phyloP scores from a whole-genome alignment of 2,888 invertebrate genomes.

The Nysson spinosus region DNA sequence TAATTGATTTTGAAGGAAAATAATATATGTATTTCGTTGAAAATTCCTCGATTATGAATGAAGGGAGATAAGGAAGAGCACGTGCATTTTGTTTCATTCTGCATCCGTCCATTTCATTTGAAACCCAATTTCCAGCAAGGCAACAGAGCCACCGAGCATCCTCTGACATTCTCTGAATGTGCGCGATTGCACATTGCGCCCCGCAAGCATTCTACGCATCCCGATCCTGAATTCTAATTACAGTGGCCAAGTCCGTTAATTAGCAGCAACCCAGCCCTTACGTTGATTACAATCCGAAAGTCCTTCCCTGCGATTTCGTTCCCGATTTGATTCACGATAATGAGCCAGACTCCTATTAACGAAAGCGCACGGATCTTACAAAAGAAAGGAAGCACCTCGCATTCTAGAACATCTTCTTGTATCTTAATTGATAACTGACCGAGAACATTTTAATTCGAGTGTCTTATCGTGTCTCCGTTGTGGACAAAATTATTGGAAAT shows the following conservation, averaged over 20 bases:
- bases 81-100: conserved; percentile 28
- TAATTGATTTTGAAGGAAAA: no score
- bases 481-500: no score
- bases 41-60: conserved; percentile 1
- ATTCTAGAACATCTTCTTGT: no score
- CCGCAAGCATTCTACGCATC: conserved; percentile 51
- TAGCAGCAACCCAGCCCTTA: conserved; percentile 34
- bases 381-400: no score
- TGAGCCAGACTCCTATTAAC: neutral
- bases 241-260: conserved; percentile 47
- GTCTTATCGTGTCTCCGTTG: no score
- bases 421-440: no score
- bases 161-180: conserved; percentile 11
- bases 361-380: neutral
- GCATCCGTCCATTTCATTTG: conserved; percentile 51
- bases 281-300: conserved; percentile 32
- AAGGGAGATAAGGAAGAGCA: conserved; percentile 23
- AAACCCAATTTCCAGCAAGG: conserved; percentile 49
- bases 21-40: neutral
- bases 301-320: conserved; percentile 16
- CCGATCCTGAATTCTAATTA: conserved; percentile 58
- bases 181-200: conserved; percentile 17
- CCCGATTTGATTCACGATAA: conserved; percentile 1
- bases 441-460: no score
- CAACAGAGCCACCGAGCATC: conserved; percentile 13